phyloP scores from a whole-genome alignment of 2,888 invertebrate genomes.

The Temnothorax ravouxi region DNA sequence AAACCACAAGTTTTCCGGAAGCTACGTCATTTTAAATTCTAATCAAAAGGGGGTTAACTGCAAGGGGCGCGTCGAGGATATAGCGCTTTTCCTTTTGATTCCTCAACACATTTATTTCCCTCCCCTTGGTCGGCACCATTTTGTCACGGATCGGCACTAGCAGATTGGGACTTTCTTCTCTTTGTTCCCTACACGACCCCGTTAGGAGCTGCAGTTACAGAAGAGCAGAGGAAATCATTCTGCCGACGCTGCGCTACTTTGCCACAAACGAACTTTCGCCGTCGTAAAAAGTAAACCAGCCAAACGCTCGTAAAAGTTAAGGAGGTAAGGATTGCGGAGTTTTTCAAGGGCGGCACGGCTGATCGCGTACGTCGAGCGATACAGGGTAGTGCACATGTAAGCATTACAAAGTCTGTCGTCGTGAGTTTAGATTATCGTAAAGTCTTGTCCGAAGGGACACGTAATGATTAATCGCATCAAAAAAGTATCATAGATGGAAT shows the following conservation, averaged over 20 bases:
- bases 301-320: constrained; percentile 70
- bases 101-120: not conserved
- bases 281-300: constrained; percentile 67
- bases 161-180: constrained; percentile 3
- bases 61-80: not conserved
- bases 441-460: no score
- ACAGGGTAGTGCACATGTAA: not conserved
- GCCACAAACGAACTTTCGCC: constrained; percentile 69
- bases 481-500: not conserved
- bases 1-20: not conserved
- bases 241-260: constrained; percentile 45
- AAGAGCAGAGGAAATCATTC: constrained; percentile 42
- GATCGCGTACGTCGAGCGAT: constrained; percentile 24
- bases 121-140: not conserved
- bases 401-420: not conserved
- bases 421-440: not conserved
- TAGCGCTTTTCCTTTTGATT: not conserved
- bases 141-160: constrained; percentile 19
- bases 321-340: constrained; percentile 71
- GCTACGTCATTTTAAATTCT: not conserved
- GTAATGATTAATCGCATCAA: not conserved
- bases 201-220: constrained; percentile 25
- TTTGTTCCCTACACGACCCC: not conserved
- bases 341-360: constrained; percentile 68
- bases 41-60: constrained; percentile 7